phyloP scores from a whole-genome alignment of 2,797 vertebrate species.

The Poliocrania exsul region DNA sequence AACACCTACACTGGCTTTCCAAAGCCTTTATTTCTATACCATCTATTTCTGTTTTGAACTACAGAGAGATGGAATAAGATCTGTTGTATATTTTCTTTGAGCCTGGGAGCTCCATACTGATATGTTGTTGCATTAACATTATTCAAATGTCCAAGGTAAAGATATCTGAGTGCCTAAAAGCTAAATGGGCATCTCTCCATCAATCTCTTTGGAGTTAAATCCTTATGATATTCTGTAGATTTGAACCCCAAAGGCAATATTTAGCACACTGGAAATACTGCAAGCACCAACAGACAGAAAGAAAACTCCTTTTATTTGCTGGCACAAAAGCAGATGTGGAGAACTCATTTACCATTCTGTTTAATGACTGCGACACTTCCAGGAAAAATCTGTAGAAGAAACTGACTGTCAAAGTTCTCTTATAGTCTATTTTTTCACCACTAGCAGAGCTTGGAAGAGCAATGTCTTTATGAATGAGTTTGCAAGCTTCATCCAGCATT shows the following conservation, averaged over 20 bases:
- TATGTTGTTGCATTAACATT: neutral
- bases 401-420: slow-evolving; percentile 85
- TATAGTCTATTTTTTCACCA: slow-evolving; percentile 84
- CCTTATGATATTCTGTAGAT: neutral
- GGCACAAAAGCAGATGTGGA: neutral
- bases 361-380: slow-evolving; percentile 81
- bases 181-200: neutral
- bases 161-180: neutral
- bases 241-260: neutral
- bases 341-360: slow-evolving; percentile 52
- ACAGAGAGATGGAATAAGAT: neutral
- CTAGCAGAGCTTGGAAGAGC: slow-evolving; percentile 72
- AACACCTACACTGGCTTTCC: neutral
- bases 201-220: neutral
- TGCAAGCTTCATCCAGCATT: slow-evolving; percentile 82
- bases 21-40: neutral
- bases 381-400: slow-evolving; percentile 92
- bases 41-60: neutral
- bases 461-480: slow-evolving; percentile 83
- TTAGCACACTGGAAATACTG: neutral
- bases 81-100: neutral
- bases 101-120: neutral
- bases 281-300: neutral
- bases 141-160: neutral
- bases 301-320: neutral